phyloP scores from a whole-genome alignment of 2,888 invertebrate genomes.

The Ectemnius lituratus region DNA sequence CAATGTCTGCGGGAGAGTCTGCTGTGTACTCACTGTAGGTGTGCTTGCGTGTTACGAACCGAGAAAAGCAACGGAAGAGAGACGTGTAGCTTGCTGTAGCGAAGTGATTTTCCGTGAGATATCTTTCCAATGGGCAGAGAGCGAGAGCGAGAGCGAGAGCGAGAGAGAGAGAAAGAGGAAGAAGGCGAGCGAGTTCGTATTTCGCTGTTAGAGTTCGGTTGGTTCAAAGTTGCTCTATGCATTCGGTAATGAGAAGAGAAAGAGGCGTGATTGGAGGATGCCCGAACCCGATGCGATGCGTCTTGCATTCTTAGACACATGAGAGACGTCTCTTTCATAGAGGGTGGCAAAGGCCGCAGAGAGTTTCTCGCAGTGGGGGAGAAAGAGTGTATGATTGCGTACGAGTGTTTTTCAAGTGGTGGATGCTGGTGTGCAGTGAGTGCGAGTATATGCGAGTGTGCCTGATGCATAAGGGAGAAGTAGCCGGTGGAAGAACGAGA shows the following conservation, averaged over 20 bases:
- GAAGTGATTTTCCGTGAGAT: constrained; percentile 1
- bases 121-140: no score
- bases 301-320: no score
- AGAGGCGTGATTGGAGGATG: no score
- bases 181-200: no score
- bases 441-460: constrained; percentile 13
- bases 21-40: not conserved
- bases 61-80: not conserved
- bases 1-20: not conserved
- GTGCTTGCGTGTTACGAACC: no score
- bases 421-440: not conserved
- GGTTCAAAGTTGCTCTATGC: no score
- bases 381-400: not conserved
- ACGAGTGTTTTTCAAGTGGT: not conserved
- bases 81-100: not conserved
- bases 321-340: not conserved
- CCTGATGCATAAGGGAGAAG: constrained; percentile 23
- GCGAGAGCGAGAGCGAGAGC: no score
- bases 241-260: no score
- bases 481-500: not conserved
- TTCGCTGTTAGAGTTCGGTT: no score
- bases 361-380: not conserved
- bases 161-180: no score
- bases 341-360: not conserved
- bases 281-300: no score